These are phyloP conservation scores for Pandemis corylana DNA, from an alignment of 2,888 invertebrate genomes.

Conservation along the genomic window DNA sequence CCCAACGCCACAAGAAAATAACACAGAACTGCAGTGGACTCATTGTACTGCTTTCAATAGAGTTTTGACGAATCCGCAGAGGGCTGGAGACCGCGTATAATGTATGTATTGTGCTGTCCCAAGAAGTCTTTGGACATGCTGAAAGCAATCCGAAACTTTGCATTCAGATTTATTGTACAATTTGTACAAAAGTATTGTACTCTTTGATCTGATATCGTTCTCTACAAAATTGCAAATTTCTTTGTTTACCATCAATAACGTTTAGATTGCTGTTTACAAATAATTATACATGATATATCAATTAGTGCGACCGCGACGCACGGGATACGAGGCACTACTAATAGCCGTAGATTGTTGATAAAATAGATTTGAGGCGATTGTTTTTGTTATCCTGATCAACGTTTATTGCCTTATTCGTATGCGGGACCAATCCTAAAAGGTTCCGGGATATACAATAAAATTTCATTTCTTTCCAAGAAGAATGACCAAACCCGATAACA, in stretches of 20 bases:
- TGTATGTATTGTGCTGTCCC: conserved; percentile 6
- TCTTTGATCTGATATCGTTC: not conserved
- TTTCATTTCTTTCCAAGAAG: conserved; percentile 69
- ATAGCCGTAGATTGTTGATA: conserved; percentile 67
- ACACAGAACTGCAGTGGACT: conserved; percentile 76
- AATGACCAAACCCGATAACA: conserved; percentile 46
- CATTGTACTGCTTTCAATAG: conserved; percentile 78
- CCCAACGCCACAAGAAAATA: conserved; percentile 77
- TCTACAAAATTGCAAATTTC: not conserved
- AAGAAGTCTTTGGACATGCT: not conserved
- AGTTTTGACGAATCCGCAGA: conserved; percentile 72
- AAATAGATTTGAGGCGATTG: conserved; percentile 71
- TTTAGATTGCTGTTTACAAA: not conserved
- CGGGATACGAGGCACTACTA: conserved; percentile 50
- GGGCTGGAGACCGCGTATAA: conserved; percentile 49
- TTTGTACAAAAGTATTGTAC: not conserved
- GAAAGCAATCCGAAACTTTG: not conserved
- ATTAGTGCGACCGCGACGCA: not conserved
- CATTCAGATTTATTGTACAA: not conserved
- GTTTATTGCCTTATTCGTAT: conserved; percentile 80
- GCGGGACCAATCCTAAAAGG: conserved; percentile 74
- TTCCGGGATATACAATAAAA: conserved; percentile 71
- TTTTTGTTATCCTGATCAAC: conserved; percentile 76
- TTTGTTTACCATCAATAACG: not conserved
- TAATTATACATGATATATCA: not conserved